Base-by-base conservation (phyloP, 2,113 vertebrate species). In the Siniperca chuatsi region DNA sequence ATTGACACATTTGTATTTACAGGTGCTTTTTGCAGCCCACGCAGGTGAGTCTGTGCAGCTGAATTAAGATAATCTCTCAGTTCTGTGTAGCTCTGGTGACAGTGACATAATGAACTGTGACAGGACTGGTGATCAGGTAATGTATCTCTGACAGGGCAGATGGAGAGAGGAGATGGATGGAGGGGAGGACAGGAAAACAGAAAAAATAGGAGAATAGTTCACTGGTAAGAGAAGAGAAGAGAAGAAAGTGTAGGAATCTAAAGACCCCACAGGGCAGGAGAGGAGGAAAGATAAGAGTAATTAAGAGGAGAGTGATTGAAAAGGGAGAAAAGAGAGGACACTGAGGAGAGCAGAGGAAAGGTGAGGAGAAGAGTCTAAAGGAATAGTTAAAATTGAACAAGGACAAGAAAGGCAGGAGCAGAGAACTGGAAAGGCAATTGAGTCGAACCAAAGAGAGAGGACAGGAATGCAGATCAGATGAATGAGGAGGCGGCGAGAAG, bases 341-440 rank as follows among this genome's bases (percentile, higher is more conserved):
- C 21, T 0, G 57, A 3, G 61, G 46, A 66, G 58, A 58, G 37
- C 0, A 15, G 67, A 73, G 54, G 75, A 60, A 40, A 71, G 46
- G 40, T 37, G 64, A 79, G 48, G 11, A 66, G 37, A 78, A 21
- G 66, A 61, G 52, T 67, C 44, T 18, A 13, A 35, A 23, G 40
- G 46, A 74, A 79, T 83, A 55, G 67, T 48, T 83, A 42, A 77
- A 62, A 68, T 11, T n/a, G 29, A 74, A 35, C 29, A 42, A 77
- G 67, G 35, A 46, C 16, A 58, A 58, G 71, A 42, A 58, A 72
- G 68, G 52, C 18, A 12, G 21, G 33, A 6, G 62, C 66, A 48
- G 46, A 29, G 75, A 81, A 64, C 25, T 72, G 42, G 70, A 80
- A 9, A 83, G 33, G 72, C 54, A 18, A 29, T 29, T 29, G 29